Percentiles rank a stretch among this genome's conserved stretches.
Evolutionary conservation across 35 echinoderm and acorn worm species (phyloP).

Genomic region (Lytechinus pictus): DNA sequence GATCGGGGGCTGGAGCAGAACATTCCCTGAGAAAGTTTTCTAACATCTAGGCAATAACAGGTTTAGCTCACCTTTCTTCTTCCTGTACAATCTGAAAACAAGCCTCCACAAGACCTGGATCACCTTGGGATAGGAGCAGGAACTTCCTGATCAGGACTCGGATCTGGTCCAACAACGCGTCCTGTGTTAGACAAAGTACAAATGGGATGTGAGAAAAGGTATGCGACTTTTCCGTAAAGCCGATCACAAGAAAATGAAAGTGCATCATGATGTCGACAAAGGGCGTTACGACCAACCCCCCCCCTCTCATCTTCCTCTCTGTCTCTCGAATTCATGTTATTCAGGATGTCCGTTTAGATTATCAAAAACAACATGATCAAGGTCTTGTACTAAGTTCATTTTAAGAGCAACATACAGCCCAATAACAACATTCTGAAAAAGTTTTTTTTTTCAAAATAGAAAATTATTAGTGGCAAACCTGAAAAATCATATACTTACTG

Average conservation of each 20-base stretch:
- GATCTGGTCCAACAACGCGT: constrained; percentile 51
- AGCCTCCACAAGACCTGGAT: constrained; percentile 38
- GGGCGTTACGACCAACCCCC: no score
- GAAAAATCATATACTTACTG: not conserved
- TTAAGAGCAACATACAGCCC: not conserved
- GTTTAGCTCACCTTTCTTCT: constrained; percentile 30
- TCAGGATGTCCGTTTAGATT: not conserved
- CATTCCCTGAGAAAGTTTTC: not conserved
- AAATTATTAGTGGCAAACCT: no score
- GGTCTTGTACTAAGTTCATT: not conserved
- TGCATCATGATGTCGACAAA: not conserved
- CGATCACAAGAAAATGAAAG: not conserved
- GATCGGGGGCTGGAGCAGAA: no score
- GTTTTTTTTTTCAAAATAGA: no score
- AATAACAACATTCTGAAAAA: not conserved
- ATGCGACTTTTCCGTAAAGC: not conserved
- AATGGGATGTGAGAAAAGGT: not conserved
- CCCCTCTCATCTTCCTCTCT: no score
- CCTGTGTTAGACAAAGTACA: not conserved
- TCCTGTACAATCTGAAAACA: constrained; percentile 38
- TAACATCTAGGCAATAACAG: not conserved
- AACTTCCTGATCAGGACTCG: constrained; percentile 47
- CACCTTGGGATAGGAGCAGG: constrained; percentile 44
- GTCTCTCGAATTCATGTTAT: not conserved
- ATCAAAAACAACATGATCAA: not conserved